These are phyloP conservation scores for Ditula angustiorana DNA, from an alignment of 2,888 invertebrate species.

Conservation along the genomic window DNA sequence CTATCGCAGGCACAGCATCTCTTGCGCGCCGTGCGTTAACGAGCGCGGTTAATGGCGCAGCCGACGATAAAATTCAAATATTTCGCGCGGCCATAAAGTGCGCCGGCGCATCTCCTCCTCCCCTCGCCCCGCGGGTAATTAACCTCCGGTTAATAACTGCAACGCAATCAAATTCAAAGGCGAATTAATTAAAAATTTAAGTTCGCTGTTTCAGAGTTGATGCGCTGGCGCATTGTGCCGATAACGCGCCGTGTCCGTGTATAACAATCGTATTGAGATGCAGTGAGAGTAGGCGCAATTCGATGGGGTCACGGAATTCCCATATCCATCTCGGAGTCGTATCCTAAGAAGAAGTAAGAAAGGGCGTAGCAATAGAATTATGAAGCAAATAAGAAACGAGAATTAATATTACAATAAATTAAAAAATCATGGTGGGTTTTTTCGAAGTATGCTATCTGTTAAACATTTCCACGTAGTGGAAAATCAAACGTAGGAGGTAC, in stretches of 20 bases:
- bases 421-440: too few relatives aligned
- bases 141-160: slow-evolving; percentile 34
- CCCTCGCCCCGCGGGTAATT: slow-evolving; percentile 10
- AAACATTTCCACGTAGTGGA: too few relatives aligned
- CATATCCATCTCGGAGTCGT: neutral
- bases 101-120: slow-evolving; percentile 27
- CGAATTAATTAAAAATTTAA: slow-evolving; percentile 32
- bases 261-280: neutral
- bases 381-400: too few relatives aligned
- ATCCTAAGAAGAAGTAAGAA: too few relatives aligned
- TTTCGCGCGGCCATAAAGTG: slow-evolving; percentile 36
- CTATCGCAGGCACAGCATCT: slow-evolving; percentile 15
- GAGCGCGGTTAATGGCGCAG: slow-evolving; percentile 53
- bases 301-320: neutral
- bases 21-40: slow-evolving; percentile 46
- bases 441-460: too few relatives aligned
- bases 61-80: slow-evolving; percentile 38
- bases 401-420: too few relatives aligned
- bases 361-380: too few relatives aligned
- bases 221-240: neutral
- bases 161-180: slow-evolving; percentile 32
- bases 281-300: neutral
- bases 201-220: neutral
- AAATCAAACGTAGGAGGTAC: too few relatives aligned
- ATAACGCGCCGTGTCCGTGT: neutral